Base-by-base conservation (phyloP, 2,888 invertebrate genomes). In the Caenorhabditis drosophilae region DNA sequence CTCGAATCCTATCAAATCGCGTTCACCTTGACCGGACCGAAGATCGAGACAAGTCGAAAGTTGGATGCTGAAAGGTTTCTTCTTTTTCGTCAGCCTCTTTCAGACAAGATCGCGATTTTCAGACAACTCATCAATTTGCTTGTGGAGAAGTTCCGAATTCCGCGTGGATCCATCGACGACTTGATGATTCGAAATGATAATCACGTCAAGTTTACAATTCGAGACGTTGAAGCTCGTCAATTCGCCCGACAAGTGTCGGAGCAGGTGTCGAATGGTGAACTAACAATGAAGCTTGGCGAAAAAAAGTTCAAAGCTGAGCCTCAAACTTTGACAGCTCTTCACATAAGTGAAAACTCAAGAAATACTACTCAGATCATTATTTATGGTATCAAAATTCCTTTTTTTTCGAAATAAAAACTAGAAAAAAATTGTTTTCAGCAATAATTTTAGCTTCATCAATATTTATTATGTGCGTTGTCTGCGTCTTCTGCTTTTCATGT, bases 21-120 rank as follows among this genome's bases (percentile, higher is more conserved):
- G 11, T 80, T 80, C 45, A 55, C 71, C 12, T 61, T 80, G 11
- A 70, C 71, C 1, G 80, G 80, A 38, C 71, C 71, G n/a, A 54
- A 60, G 18, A 59, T 70, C 23, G 50, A 66, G 16, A 38, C 18
- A 16, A 42, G 58, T 9, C 67, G 70, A 36, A 67, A 56, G 18
- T 50, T 63, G 27, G 71, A 59, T 23, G 63, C 69, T 36, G 73
- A 76, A 47, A 61, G 59, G 68, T 68, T 44, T 25, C 47, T 26
- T 27, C 20, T 18, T 20, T 18, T 42, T 18, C 18, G 3, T 60
- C 18, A 48, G 9, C 11, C 16, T 7, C 44, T 45, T 16, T 9
- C 7, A 9, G 44, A 45, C 26, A 27, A 9, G 4, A n/a, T n/a
- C n/a, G 11, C 7, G n/a, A 15, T 36, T 36, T 36, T 36, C 38